Base-by-base conservation (phyloP, 2,797 vertebrate species). In the Macropus fuliginosus region DNA sequence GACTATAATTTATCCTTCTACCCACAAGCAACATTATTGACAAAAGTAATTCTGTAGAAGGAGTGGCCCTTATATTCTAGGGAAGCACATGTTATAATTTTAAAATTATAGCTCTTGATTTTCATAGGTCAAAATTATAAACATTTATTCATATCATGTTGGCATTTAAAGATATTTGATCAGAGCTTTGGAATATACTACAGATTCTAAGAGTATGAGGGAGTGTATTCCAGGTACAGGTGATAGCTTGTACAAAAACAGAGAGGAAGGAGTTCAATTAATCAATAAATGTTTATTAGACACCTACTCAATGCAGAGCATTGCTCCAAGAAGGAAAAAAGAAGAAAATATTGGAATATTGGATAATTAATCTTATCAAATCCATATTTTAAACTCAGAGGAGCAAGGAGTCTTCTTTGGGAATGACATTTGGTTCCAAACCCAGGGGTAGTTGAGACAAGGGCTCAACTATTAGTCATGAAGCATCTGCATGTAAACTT, bases 61-160 rank as follows among this genome's bases (percentile, higher is more conserved):
- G 92, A 29, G 54, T 95, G 81, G 59, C 90, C 12, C 92, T 97
- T 94, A 24, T 93, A 96, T 95, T 95, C 92, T 93, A 94, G 93
- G 97, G 81, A 97, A 95, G 34, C 96, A 97, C 98, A 97, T 66
- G 89, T 40, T 91, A 1, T 96, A 96, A 98, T 97, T 97, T 94
- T 34, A 50, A 96, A 97, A 95, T 96, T 96, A 93, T 3, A 94
- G 96, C 92, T 96, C 54, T 92, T 90, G 94, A 96, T 40, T 31
- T 93, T 97, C 92, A 95, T 91, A 97, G 94, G 90, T 87, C 74
- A 66, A 97, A 95, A 96, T 2, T 97, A 92, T 97, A 96, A 97
- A 95, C 93, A 96, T 57, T 96, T 91, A n/a, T 94, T 92, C 93
- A 55, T 56, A 74, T 97, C 54, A 40, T 50, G 46, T 91, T 92